A percentile compares a stretch with the other conserved stretches of the same genome.
These are phyloP conservation scores for Oxygymnocypris stewartii DNA, from an alignment of 2,113 vertebrate species.

Conservation along the genomic window DNA sequence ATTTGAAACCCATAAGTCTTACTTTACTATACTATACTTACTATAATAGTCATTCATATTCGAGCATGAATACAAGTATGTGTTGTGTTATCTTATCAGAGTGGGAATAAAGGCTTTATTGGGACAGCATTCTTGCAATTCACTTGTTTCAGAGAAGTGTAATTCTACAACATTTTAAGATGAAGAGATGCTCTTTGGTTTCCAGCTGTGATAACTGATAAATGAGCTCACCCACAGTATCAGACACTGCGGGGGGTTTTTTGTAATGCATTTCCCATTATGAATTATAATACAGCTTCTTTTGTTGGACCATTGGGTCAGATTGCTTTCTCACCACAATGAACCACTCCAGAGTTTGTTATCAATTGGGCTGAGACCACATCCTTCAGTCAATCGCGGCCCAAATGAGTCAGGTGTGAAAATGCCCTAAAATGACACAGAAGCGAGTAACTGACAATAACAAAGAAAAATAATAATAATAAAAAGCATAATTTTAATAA, in stretches of 20 bases:
- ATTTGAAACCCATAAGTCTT: neutral
- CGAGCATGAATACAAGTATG: too few relatives aligned
- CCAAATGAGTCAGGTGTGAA: neutral
- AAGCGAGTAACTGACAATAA: neutral
- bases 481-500: neutral
- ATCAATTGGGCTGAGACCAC: neutral
- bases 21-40: too few relatives aligned
- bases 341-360: neutral
- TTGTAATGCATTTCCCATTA: neutral
- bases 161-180: neutral
- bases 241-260: neutral
- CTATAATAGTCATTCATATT: neutral
- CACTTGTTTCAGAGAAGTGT: neutral
- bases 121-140: neutral
- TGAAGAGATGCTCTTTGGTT: neutral
- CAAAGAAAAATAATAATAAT: neutral
- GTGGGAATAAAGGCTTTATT: neutral
- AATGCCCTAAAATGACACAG: neutral
- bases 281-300: neutral
- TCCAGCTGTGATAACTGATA: neutral
- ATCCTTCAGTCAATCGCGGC: neutral
- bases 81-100: neutral
- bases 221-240: neutral
- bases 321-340: neutral
- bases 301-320: neutral